phyloP scores from a whole-genome alignment of 64 coral and sea anemone species.

The Catalaphyllia jardinei region DNA sequence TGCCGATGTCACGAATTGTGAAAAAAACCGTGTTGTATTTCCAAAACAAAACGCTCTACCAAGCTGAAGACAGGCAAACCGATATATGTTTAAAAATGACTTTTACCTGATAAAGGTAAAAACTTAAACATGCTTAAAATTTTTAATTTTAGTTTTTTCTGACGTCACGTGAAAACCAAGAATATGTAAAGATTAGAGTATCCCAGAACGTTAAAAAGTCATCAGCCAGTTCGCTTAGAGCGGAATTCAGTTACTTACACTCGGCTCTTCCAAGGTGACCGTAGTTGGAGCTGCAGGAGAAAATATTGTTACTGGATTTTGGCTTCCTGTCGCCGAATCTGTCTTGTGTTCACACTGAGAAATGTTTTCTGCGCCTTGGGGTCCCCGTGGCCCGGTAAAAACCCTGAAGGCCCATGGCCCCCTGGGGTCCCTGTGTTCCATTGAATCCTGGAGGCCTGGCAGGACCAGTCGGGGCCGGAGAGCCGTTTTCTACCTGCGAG shows the following conservation, averaged over 20 bases:
- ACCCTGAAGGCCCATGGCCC: constrained; percentile 20
- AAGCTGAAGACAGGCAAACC: too few relatives aligned
- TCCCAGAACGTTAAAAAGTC: neutral
- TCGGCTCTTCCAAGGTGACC: neutral
- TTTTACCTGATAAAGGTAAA: too few relatives aligned
- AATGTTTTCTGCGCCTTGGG: constrained; percentile 15
- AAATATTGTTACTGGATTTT: neutral
- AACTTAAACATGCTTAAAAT: too few relatives aligned
- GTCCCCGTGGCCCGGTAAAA: constrained; percentile 1
- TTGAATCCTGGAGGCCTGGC: constrained; percentile 46
- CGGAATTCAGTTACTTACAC: neutral
- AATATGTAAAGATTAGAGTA: neutral
- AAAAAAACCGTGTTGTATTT: too few relatives aligned
- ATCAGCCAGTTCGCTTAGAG: neutral
- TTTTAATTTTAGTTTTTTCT: too few relatives aligned
- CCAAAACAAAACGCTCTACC: too few relatives aligned
- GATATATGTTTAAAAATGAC: too few relatives aligned
- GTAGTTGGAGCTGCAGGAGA: neutral
- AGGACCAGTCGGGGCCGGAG: constrained; percentile 14
- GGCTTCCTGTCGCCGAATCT: neutral
- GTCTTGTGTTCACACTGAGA: constrained; percentile 19
- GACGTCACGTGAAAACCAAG: too few relatives aligned
- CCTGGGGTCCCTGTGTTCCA: constrained; percentile 41
- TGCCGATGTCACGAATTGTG: too few relatives aligned
- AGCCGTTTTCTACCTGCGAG: constrained; percentile 14